Percentiles rank a stretch among this genome's conserved stretches.
phyloP scores from a whole-genome alignment of 2,888 invertebrate genomes.

The Oscheius onirici region DNA sequence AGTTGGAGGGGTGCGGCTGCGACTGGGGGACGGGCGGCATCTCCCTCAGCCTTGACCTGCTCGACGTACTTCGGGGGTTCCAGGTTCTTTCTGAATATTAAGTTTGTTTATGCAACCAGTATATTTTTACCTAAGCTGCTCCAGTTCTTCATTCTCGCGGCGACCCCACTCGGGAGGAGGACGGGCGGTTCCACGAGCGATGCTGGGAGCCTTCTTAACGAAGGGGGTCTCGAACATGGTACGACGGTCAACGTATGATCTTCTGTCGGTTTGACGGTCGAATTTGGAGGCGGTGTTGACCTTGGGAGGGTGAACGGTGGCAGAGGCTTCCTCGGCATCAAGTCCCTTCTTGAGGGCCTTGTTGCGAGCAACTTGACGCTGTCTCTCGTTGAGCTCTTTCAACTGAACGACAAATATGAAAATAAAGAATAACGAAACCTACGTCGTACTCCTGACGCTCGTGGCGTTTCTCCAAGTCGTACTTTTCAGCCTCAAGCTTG shows the following conservation, averaged over 20 bases:
- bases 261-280: conserved; percentile 86
- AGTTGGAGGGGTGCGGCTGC: conserved; percentile 63
- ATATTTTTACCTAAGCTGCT: conserved; percentile 44
- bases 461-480: conserved; percentile 71
- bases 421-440: conserved; percentile 5
- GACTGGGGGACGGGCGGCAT: conserved; percentile 67
- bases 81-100: conserved; percentile 54
- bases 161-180: conserved; percentile 71
- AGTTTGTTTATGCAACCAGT: not conserved
- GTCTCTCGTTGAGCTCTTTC: conserved; percentile 70
- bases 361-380: conserved; percentile 70
- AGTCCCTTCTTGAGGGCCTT: conserved; percentile 71
- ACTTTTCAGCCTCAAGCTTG: conserved; percentile 71
- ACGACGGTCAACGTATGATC: conserved; percentile 62
- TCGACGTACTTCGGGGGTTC: conserved; percentile 71
- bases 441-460: conserved; percentile 72
- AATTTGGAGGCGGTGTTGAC: conserved; percentile 90
- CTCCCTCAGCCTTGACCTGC: conserved; percentile 69
- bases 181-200: conserved; percentile 69
- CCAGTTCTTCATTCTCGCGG: conserved; percentile 70
- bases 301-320: conserved; percentile 75
- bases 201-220: conserved; percentile 49
- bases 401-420: conserved; percentile 42
- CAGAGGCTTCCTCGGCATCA: conserved; percentile 68
- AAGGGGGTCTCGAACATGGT: conserved; percentile 58